These are phyloP conservation scores for Columba livia DNA, from an alignment of 2,113 vertebrate genomes.

Conservation along the genomic window DNA sequence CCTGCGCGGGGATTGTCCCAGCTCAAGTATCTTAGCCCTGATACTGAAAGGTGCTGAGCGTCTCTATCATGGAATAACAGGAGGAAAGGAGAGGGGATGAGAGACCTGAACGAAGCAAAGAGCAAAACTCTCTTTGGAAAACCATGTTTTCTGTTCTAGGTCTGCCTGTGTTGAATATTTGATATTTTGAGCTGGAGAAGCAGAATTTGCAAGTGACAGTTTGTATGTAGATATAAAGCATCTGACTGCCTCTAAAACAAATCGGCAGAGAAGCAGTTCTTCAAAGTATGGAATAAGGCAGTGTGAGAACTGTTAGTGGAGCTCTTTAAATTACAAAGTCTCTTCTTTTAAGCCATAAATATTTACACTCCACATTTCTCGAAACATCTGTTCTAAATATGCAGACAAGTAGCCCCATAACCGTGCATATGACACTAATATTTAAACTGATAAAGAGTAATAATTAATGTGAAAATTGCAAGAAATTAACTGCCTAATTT, in stretches of 20 bases:
- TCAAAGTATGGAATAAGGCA: neutral
- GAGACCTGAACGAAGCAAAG: neutral
- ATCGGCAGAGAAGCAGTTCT: neutral
- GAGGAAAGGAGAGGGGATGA: neutral
- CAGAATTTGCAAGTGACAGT: neutral
- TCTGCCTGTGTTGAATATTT: neutral
- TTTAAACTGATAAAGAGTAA: neutral
- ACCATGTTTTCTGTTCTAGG: neutral
- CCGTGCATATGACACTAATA: neutral
- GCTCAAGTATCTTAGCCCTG: neutral
- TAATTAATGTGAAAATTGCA: constrained; percentile 5
- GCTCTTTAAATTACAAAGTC: neutral
- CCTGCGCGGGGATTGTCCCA: neutral
- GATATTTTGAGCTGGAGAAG: neutral
- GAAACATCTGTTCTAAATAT: neutral
- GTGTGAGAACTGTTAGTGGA: neutral
- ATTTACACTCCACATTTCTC: constrained; percentile 22
- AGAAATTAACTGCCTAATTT: constrained; percentile 11
- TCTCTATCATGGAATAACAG: neutral
- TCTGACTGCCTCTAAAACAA: neutral
- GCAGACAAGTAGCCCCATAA: neutral
- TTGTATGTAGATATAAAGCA: neutral
- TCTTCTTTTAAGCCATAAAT: constrained; percentile 46
- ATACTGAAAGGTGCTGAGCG: neutral
- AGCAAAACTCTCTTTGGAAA: neutral